Percentiles rank a stretch among this genome's conserved stretches.
phyloP scores from a whole-genome alignment of 2,113 vertebrate genomes.

The Podarcis muralis region DNA sequence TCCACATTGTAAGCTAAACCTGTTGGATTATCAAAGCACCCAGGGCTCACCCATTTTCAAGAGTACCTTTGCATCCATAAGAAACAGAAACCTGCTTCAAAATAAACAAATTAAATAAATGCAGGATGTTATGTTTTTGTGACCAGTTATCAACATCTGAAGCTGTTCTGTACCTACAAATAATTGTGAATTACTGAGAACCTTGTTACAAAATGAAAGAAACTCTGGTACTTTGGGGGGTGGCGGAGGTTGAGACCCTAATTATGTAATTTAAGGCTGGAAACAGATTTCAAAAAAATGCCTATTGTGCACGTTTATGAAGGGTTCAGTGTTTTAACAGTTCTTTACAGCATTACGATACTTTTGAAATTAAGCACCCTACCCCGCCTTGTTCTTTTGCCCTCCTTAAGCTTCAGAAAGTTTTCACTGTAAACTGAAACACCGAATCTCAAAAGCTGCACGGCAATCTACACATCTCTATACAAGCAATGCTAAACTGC shows the following conservation, averaged over 20 bases:
- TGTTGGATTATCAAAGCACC: no score
- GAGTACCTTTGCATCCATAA: no score
- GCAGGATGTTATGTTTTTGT: background rate
- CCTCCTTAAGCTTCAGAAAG: background rate
- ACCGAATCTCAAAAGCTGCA: background rate
- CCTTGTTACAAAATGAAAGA: background rate
- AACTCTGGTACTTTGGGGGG: background rate
- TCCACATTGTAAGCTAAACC: no score
- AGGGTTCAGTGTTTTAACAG: slow-evolving; percentile 25
- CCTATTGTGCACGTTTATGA: background rate
- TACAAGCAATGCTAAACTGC: background rate
- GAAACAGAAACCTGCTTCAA: no score
- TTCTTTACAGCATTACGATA: background rate
- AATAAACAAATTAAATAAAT: no score
- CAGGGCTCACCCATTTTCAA: no score
- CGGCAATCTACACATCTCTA: background rate
- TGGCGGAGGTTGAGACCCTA: no score
- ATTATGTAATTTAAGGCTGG: slow-evolving; percentile 22
- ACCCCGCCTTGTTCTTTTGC: background rate
- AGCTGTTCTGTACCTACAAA: background rate
- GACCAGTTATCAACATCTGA: background rate
- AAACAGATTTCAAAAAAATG: slow-evolving; percentile 14
- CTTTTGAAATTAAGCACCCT: slow-evolving; percentile 14
- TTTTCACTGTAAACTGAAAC: background rate
- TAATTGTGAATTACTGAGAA: background rate